Percentiles rank a stretch among this genome's conserved stretches.
Conservation (phyloP, 2,888 invertebrate genomes). For the Rhamnusium bicolor region DNA sequence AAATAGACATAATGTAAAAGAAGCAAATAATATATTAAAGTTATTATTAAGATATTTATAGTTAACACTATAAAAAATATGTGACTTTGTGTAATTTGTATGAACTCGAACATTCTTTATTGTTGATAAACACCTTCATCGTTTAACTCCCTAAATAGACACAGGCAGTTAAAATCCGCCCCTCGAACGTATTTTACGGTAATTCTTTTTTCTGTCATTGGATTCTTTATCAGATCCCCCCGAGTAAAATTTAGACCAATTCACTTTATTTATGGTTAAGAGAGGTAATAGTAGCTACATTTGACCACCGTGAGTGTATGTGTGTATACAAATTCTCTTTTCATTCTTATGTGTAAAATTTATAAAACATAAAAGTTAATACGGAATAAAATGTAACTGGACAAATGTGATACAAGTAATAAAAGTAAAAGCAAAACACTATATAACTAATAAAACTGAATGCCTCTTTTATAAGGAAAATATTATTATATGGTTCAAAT, state of each 20-base stretch:
- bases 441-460: too few species aligned
- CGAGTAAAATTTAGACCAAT: constrained; percentile 23
- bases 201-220: constrained; percentile 29
- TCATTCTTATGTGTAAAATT: neutral
- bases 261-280: constrained; percentile 29
- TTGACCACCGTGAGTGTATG: neutral
- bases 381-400: neutral
- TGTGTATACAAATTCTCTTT: neutral
- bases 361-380: neutral
- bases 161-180: neutral
- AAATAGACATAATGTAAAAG: too few species aligned
- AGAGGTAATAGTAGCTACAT: neutral
- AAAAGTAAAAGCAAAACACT: too few species aligned
- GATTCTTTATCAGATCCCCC: constrained; percentile 29
- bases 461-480: too few species aligned
- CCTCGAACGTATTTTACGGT: constrained; percentile 21
- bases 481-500: too few species aligned
- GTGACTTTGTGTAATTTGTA: too few species aligned
- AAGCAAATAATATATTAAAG: too few species aligned
- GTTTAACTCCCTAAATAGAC: neutral
- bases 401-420: too few species aligned
- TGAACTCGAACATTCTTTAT: neutral
- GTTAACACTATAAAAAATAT: too few species aligned
- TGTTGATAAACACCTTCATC: neutral
- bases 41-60: too few species aligned